These are phyloP conservation scores for Opisthograptis luteolata DNA, from an alignment of 2,888 invertebrate genomes.

Conservation along the genomic window DNA sequence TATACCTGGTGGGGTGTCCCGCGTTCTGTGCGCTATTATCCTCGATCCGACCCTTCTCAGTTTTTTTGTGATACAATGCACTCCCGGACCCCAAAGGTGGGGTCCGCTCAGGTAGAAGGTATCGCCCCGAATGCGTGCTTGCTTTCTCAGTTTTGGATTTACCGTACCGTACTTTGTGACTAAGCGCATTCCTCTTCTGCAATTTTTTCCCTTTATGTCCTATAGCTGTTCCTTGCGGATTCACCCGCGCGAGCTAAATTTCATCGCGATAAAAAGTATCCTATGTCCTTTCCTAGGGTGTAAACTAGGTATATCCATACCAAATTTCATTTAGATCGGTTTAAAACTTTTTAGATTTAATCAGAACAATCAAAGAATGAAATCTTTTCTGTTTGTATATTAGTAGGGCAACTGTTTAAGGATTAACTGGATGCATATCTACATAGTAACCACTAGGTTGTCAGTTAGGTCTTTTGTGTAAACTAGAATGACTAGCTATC, in stretches of 20 bases:
- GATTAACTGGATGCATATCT: conserved; percentile 4
- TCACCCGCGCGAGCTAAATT: too few relatives aligned
- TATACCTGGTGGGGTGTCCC: conserved; percentile 55
- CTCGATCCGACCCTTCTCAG: conserved; percentile 70
- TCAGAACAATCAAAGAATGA: too few relatives aligned
- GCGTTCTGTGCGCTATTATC: conserved; percentile 62
- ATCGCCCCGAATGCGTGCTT: conserved; percentile 50
- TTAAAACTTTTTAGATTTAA: too few relatives aligned
- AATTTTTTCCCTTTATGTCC: conserved; percentile 1
- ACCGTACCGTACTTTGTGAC: conserved; percentile 52
- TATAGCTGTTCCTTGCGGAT: too few relatives aligned
- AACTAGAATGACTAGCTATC: conserved; percentile 59
- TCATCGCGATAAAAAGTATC: too few relatives aligned
- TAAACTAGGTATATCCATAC: too few relatives aligned
- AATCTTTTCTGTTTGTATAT: too few relatives aligned
- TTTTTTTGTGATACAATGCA: conserved; percentile 76
- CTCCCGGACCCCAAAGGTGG: conserved; percentile 64
- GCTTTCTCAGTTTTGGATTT: conserved; percentile 61
- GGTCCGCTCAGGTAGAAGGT: conserved; percentile 67
- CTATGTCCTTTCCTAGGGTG: too few relatives aligned
- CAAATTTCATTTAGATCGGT: too few relatives aligned
- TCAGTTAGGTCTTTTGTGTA: conserved; percentile 42
- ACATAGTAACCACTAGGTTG: conserved; percentile 35
- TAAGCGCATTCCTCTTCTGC: conserved; percentile 53
- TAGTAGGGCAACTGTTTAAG: conserved; percentile 1